Base-by-base conservation (phyloP, 2,113 vertebrate genomes). In the Brachypodius melanocephalos region DNA sequence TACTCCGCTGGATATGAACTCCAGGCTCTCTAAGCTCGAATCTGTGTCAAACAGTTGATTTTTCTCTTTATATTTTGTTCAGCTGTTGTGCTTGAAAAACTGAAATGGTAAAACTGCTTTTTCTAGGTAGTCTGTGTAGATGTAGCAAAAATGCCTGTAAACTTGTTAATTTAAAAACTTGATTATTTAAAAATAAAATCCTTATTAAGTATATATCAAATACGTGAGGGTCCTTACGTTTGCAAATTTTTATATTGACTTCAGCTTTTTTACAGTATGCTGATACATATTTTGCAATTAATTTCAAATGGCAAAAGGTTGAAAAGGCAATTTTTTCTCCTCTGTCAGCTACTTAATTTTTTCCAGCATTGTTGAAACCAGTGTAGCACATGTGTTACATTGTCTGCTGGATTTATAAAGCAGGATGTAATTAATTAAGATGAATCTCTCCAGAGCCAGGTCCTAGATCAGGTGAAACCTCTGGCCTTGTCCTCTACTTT, bases 211-310 rank as follows among this genome's bases (percentile, higher is more conserved):
- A 62, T 65, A 5, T 92, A 61, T 85, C 62, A 73, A 87, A 49
- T 72, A 31, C 25, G 4, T n/a, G 18, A 49, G 6, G 18, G 43
- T 68, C 54, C 77, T 95, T 87, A 76, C 0, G 0, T 68, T 34
- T 65, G 81, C 89, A 55, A 48, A n/a, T 85, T 85, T 94, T 95
- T 96, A 17, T 85, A 69, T 68, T 68, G 57, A 85, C 66, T 79
- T 96, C 66, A 95, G 89, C 87, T 69, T 89, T 95, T 97, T 95
- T 85, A 34, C 45, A 45, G 20, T 42, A 34, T 14, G 25, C 17
- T 58, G 24, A 12, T 91, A 73, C 17, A 46, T 0, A 0, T 69
- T 88, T 86, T 86, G 69, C 58, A 91, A 88, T 95, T 95, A 95
- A 87, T 88, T 92, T 91, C 49, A 76, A 46, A 21, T 58, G 42